phyloP scores from a whole-genome alignment of 2,888 invertebrate species.

The Spodoptera littoralis region DNA sequence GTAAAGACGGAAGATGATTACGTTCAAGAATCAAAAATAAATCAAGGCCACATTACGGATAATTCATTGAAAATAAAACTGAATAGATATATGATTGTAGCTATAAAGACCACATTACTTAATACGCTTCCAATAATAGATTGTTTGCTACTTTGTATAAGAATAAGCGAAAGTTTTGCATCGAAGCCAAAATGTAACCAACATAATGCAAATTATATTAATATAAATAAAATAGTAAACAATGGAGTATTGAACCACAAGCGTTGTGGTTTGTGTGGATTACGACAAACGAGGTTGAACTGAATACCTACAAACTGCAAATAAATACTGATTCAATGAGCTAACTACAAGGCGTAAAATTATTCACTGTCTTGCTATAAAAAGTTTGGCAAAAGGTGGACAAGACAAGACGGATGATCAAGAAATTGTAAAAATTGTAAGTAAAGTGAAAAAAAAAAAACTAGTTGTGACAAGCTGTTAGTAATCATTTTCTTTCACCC shows the following conservation, averaged over 20 bases:
- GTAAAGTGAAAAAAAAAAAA: no score
- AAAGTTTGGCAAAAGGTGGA: neutral
- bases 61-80: neutral
- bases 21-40: no score
- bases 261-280: slow-evolving; percentile 22
- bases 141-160: slow-evolving; percentile 5
- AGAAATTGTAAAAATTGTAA: no score
- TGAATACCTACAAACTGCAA: slow-evolving; percentile 1
- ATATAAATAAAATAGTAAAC: slow-evolving; percentile 28
- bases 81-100: neutral
- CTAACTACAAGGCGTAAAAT: neutral
- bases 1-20: no score
- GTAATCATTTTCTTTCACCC: no score
- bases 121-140: slow-evolving; percentile 10
- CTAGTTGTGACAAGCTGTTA: no score
- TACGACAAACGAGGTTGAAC: slow-evolving; percentile 6
- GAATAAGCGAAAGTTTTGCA: slow-evolving; percentile 28
- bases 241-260: neutral
- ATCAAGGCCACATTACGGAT: no score
- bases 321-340: slow-evolving; percentile 1
- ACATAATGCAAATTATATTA: slow-evolving; percentile 5
- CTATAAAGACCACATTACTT: slow-evolving; percentile 3
- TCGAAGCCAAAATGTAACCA: slow-evolving; percentile 22
- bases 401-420: no score
- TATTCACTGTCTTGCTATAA: neutral